Evolutionary conservation across 2,797 vertebrate genomes (phyloP), one percentile per base, ranked within the genome.

Genomic region (Oreochromis grahami): DNA sequence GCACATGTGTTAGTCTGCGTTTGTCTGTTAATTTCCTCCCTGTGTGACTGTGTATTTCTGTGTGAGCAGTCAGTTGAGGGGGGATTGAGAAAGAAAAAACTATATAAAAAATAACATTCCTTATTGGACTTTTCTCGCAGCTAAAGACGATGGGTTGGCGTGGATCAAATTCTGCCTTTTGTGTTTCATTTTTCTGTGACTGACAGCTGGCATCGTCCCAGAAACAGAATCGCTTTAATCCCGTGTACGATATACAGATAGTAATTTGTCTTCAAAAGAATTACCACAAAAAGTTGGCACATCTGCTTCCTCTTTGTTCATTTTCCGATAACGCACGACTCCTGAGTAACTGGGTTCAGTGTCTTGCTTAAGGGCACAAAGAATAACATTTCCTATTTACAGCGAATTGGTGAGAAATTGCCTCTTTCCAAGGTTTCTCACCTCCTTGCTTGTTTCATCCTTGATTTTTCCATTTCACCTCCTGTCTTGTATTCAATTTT

Each of bases 181-280:
- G 48, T 74, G 52, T 48, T 58, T 51, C 26, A n/a, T 24, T 81
- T 81, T 60, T n/a, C 29, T 50, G 24, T 87, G 89, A 90, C 43
- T 91, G 89, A 84, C 86, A 81, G 79, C 77, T 88, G 83, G 76
- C 79, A 1, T 76, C 10, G 8, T 60, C 78, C 82, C 78, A 85
- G 52, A 84, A 48, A 77, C 80, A 21, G 36, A 85, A 79, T 43
- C n/a, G 6, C 79, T 84, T 81, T 80, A 89, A 90, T 84, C 86
- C 78, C 6, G 6, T 55, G 60, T 79, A 77, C 3, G 2, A 85
- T 79, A 77, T 85, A 84, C 80, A 83, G 24, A 77, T 52, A 55
- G 78, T 63, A 77, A 90, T 92, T 85, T 88, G 81, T 88, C 82
- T 81, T 11, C 1, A 36, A 78, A 80, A 48, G 85, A 77, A 83